phyloP scores from a whole-genome alignment of 2,113 vertebrate genomes.

The Argyrosomus japonicus region DNA sequence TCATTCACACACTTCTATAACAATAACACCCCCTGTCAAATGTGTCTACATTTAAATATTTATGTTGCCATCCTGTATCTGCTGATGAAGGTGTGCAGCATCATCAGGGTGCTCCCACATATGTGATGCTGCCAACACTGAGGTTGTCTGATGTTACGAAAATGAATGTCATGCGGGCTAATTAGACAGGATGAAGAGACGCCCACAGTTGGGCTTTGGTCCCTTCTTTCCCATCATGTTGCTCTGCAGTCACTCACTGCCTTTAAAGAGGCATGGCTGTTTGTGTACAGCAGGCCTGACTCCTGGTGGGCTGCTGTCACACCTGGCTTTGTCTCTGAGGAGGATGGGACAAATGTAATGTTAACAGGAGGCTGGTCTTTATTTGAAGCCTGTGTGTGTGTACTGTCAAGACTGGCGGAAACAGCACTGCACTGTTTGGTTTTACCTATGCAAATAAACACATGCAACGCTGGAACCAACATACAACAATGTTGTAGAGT shows the following conservation, averaged over 20 bases:
- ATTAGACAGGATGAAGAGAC: conserved; percentile 25
- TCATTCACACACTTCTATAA: not conserved
- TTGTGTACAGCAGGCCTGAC: conserved; percentile 33
- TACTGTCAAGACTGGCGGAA: not conserved
- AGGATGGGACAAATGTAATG: not conserved
- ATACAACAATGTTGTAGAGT: not conserved
- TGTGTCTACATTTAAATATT: too few relatives aligned
- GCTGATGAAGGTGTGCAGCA: not conserved
- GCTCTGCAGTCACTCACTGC: conserved; percentile 43
- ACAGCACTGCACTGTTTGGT: conserved; percentile 5
- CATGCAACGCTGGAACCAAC: too few relatives aligned
- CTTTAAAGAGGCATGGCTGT: conserved; percentile 5
- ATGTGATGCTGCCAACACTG: not conserved
- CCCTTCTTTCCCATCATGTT: conserved; percentile 36
- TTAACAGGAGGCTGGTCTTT: not conserved
- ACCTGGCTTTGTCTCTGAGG: conserved; percentile 43
- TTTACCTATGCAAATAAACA: conserved; percentile 22
- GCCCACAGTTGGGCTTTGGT: conserved; percentile 4
- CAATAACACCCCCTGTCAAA: not conserved
- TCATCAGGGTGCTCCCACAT: not conserved
- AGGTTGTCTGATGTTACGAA: not conserved
- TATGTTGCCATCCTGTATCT: not conserved
- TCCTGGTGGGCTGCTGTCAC: conserved; percentile 30
- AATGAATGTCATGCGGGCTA: conserved; percentile 13
- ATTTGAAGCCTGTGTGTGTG: not conserved